A percentile compares a stretch with the other conserved stretches of the same genome.
Evolutionary conservation across 2,113 vertebrate genomes (phyloP).

Genomic region (Dicrurus megarhynchus): DNA sequence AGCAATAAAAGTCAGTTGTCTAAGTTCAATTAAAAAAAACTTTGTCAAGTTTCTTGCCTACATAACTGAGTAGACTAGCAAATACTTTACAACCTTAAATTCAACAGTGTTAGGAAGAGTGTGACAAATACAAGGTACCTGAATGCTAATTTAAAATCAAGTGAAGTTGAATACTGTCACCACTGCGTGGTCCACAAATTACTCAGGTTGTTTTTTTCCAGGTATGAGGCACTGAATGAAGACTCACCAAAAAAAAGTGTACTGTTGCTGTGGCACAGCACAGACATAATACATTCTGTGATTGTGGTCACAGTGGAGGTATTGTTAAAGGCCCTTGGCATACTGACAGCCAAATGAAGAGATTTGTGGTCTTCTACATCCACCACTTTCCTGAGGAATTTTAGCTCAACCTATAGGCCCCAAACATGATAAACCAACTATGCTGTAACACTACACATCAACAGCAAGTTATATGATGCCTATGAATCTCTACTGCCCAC

Average conservation of each 20-base stretch:
- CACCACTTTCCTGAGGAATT: not conserved
- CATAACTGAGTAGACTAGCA: not conserved
- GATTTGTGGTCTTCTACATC: not conserved
- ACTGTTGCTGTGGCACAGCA: not conserved
- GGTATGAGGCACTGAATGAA: fast-evolving
- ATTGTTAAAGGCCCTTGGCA: not conserved
- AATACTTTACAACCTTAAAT: not conserved
- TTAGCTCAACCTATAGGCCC: not conserved
- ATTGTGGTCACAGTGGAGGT: not conserved
- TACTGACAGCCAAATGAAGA: not conserved
- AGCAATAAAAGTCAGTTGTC: not conserved
- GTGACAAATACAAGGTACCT: not conserved
- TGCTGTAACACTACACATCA: not conserved
- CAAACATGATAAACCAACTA: not conserved
- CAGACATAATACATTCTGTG: not conserved
- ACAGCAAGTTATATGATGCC: not conserved
- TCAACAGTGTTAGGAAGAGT: not conserved
- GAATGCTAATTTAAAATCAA: not conserved
- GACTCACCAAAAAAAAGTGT: not conserved
- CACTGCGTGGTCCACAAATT: not conserved
- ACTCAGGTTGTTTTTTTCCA: not conserved
- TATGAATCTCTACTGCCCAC: not conserved
- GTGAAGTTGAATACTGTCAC: not conserved
- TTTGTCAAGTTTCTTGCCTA: not conserved
- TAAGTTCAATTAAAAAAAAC: not conserved